Evolutionary conservation across 1,140 invertebrate genomes (phyloP), one percentile per base, ranked within the genome.

Genomic region (Brachionus manjavacas): DNA sequence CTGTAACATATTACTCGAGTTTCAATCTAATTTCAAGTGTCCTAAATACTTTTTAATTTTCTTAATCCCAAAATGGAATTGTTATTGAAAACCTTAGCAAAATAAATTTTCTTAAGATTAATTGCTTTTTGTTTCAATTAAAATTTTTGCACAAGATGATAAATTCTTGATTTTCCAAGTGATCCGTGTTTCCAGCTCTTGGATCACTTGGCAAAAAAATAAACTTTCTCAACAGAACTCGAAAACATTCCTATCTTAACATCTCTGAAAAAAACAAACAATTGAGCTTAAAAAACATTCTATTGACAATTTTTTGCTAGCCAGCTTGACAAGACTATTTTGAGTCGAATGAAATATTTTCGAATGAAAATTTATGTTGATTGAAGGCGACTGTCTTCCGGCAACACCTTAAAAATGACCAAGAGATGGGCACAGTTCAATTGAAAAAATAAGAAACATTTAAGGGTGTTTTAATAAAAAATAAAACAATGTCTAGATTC

Each of bases 11-110:
- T 60, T 60, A 60, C 52, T 60, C 52, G 52, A 60, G 52, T 60
- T 60, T 60, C 52, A 60, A 60, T 68, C 31, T 68, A 31, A 68
- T 31, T 68, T 68, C 66, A 72, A 72, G 68, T 72, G 68, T 41
- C 68, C 68, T 72, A 72, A 72, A 72, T 72, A 72, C 68, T 72
- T 72, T 72, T 72, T 72, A 72, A 72, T 72, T 72, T 72, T 60
- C 68, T 72, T 72, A 72, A 72, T 72, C 68, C 68, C 68, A 72
- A 72, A 72, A 72, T 72, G 68, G 68, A 72, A 72, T 72, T 72
- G 35, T 72, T 72, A 68, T 68, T 68, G 66, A 68, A 72, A 72
- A 72, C 68, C 68, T 39, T 41, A 41, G 20, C 16, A 60, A 60
- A 72, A 72, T 7, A 60, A 72, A 72, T 7, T 68, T 68, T 72